Conservation (phyloP, 2,113 vertebrate genomes). For the Pundamilia nyererei region DNA sequence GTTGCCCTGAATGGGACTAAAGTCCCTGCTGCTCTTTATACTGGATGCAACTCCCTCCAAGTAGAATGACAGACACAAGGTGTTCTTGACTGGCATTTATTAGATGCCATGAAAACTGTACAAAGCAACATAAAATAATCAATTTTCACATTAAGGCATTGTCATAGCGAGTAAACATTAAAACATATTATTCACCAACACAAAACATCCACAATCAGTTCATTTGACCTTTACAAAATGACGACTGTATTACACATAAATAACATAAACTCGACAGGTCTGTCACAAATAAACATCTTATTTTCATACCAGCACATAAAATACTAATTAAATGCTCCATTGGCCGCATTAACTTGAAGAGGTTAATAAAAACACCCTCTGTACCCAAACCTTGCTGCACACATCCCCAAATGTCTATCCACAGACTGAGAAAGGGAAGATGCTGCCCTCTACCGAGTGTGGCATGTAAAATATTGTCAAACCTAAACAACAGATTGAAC, state of each 20-base stretch:
- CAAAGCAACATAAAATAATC: not conserved
- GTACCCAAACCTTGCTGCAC: not conserved
- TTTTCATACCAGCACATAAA: not conserved
- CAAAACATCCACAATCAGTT: not conserved
- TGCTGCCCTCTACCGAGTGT: not conserved
- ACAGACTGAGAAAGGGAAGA: not conserved
- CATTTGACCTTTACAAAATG: not conserved
- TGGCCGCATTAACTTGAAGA: not conserved
- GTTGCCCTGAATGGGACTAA: not conserved
- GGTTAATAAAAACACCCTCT: not conserved
- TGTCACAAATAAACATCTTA: not conserved
- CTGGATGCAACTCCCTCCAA: not conserved
- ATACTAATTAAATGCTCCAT: not conserved
- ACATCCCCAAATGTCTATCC: not conserved
- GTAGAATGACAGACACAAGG: not conserved
- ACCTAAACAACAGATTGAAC: not conserved
- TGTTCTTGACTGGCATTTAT: not conserved
- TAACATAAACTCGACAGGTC: not conserved
- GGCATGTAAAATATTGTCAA: not conserved
- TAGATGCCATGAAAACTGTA: not conserved
- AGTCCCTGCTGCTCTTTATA: not conserved
- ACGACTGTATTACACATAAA: not conserved
- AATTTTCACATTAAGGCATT: rapidly evolving
- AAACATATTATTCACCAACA: not conserved
- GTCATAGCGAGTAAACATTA: not conserved